A percentile compares a stretch with the other conserved stretches of the same genome.
Evolutionary conservation across 2,113 vertebrate species (phyloP).

Genomic region (Tangachromis dhanisi): DNA sequence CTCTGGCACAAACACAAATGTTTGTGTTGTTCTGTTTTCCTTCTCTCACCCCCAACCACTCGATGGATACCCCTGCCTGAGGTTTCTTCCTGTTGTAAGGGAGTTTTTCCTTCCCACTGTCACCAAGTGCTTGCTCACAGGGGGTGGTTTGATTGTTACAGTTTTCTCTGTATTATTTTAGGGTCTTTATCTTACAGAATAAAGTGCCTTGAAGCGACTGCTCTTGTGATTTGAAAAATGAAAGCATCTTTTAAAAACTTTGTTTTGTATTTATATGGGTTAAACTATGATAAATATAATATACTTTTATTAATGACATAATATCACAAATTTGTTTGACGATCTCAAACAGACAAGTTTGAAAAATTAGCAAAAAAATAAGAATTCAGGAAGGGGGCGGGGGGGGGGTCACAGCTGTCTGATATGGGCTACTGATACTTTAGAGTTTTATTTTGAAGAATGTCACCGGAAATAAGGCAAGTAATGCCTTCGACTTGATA

Average conservation of each 20-base stretch:
- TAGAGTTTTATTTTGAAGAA: neutral
- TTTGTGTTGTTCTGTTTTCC: neutral
- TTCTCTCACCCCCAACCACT: neutral
- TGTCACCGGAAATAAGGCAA: neutral
- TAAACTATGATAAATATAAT: neutral
- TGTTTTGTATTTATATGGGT: neutral
- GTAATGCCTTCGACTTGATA: neutral
- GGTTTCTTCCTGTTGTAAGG: neutral
- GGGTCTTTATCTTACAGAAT: neutral
- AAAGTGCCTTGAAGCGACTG: neutral
- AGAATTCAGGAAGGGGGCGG: rapidly evolving
- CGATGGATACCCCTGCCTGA: neutral
- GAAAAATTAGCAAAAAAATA: neutral
- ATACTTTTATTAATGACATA: neutral
- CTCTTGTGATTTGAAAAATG: neutral
- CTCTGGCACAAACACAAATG: neutral
- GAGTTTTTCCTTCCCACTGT: rapidly evolving
- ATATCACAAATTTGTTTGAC: neutral
- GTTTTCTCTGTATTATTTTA: rapidly evolving
- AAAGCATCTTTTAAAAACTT: neutral
- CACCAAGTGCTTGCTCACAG: neutral
- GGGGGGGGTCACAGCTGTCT: neutral
- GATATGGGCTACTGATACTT: neutral
- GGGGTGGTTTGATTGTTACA: rapidly evolving
- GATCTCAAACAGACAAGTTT: neutral